Base-by-base conservation (phyloP, 2,888 invertebrate genomes). In the Taenaris catops region DNA sequence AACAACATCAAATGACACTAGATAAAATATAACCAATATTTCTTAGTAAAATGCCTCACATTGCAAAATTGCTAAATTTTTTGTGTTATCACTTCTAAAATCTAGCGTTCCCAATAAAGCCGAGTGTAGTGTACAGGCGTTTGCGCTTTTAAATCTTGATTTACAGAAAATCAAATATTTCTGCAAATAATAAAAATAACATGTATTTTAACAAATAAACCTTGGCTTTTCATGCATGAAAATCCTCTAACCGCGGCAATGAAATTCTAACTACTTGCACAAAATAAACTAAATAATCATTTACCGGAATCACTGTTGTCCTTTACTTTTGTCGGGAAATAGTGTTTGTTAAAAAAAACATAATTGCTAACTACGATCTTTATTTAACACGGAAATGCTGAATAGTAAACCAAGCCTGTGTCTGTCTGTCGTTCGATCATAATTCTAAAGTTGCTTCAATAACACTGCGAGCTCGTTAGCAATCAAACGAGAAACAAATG, bases 321-420 rank as follows among this genome's bases (percentile, higher is more conserved):
- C 64, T 70, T 66, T 54, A 51, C 44, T 52, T 53, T 44, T 46
- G 55, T 49, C 25, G 48, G 70, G 74, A 74, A 74, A 69, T 58
- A 49, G 51, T 42, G 27, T 33, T 32, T 41, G 46, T 52, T 48
- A 45, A 49, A 52, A 61, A 58, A 58, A 54, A 46, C 8, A 48
- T 48, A 60, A 54, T 60, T 51, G 37, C 31, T 35, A 38, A 14
- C 49, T 50, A 24, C 20, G 34, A 35, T 40, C 34, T 34, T 10
- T 34, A 29, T 16, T 14, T n/a, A 25, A 36, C 9, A 41, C 35
- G 40, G 40, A 37, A 41, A 10, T 25, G 10, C 17, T 21, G 12
- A 24, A 25, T 12, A 23, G 28, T 14, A 33, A 18, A 8, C 11
- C 25, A 10, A 14, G 14, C 25, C 25, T 34, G 20, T n/a, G n/a